Base-by-base conservation (phyloP, 2,888 invertebrate genomes). In the Poecilobothrus nobilitatus region DNA sequence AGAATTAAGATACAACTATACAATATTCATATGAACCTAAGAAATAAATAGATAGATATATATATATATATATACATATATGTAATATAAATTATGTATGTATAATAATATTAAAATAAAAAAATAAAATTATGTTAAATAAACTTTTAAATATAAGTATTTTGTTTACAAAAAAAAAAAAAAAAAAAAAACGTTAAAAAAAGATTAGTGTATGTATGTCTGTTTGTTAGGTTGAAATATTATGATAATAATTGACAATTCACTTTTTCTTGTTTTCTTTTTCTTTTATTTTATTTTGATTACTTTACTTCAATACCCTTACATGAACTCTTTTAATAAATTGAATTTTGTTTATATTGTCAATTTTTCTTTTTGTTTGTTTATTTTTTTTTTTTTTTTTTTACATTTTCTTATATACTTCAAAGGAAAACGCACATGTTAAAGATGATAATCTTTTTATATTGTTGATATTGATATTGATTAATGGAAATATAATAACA, bases 161-260 rank as follows among this genome's bases (percentile, higher is more conserved):
- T 53, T 53, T 53, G 53, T 53, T 53, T 53, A 53, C 15, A 53
- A 18, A 18, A 53, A 37, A n/a, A n/a, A n/a, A n/a, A n/a, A n/a
- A n/a, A n/a, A n/a, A n/a, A n/a, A n/a, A n/a, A 37, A 8, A 37
- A 8, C 12, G 8, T 2, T 37, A 8, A 10, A 37, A 8, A 10
- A 10, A n/a, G n/a, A 37, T 37, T 8, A 2, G 12, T 37, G 37
- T 1, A 34, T 34, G 34, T 34, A 37, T 37, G 37, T 37, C 8
- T 37, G 37, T 37, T 10, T 53, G 18, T 53, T 53, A 12, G 53
- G 15, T 15, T 53, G 18, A 53, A 18, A 15, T 53, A 15, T 53
- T 53, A 15, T 53, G 53, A 15, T 53, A 53, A 53, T 53, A 53
- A 53, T 53, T 53, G 53, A 53, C 53, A 53, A 53, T 53, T 53